Conservation (phyloP, 2,797 vertebrate genomes). For the Scomberomorus guttatus region DNA sequence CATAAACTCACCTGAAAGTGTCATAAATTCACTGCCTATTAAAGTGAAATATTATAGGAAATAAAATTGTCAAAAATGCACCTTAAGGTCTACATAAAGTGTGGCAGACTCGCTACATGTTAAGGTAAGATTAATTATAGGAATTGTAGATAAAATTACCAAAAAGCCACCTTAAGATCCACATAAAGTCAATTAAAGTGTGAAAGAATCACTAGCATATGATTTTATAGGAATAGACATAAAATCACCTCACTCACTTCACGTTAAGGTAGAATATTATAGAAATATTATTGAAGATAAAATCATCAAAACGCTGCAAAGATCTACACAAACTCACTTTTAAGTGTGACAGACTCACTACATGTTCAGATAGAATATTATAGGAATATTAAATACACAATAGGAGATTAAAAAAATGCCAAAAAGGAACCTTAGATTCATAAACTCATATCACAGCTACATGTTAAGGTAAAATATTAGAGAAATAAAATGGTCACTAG, state of each 20-base stretch:
- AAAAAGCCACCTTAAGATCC: neutral
- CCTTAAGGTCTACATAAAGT: too few relatives aligned
- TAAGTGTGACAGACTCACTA: neutral
- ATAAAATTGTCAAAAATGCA: neutral
- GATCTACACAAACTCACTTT: neutral
- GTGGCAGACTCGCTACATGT: neutral
- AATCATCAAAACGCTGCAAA: neutral
- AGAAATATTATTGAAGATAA: neutral
- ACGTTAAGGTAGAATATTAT: neutral
- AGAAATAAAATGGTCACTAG: neutral
- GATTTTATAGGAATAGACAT: neutral
- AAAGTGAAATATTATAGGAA: neutral
- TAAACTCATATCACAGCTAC: neutral
- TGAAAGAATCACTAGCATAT: neutral
- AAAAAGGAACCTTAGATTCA: neutral
- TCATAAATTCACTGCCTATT: neutral
- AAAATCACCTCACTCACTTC: neutral
- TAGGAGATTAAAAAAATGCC: neutral
- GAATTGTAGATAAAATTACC: neutral
- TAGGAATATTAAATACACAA: neutral
- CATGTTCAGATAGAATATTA: neutral
- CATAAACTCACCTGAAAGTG: neutral
- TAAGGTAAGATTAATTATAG: neutral
- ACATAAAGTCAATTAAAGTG: neutral
- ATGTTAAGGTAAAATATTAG: neutral